Evolutionary conservation across 2,888 invertebrate genomes (phyloP).

Genomic region (Fissipunctia ypsillon): DNA sequence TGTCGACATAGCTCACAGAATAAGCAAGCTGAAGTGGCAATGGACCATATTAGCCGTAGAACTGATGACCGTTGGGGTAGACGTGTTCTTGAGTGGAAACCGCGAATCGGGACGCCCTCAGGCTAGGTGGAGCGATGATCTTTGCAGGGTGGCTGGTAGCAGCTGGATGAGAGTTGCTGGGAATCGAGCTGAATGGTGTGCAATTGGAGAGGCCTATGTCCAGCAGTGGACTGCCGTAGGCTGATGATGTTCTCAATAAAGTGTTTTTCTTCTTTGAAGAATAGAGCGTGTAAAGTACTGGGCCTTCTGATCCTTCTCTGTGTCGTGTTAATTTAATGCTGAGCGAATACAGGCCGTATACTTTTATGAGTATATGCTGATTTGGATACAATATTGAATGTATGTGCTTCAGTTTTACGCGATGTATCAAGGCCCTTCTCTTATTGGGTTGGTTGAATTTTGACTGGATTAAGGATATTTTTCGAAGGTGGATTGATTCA

Average conservation of each 20-base stretch:
- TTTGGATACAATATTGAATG: constrained; percentile 65
- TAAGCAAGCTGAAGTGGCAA: no score
- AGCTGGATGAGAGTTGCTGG: no score
- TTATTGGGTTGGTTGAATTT: constrained; percentile 31
- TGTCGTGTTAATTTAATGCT: constrained; percentile 55
- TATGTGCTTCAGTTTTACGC: constrained; percentile 58
- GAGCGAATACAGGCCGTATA: constrained; percentile 52
- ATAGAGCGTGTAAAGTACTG: background rate
- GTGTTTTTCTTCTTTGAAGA: background rate
- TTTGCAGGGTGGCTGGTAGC: no score
- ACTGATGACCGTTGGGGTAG: no score
- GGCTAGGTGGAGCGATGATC: no score
- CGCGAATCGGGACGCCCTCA: no score
- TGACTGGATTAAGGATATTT: constrained; percentile 27
- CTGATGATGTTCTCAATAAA: background rate
- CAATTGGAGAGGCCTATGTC: no score
- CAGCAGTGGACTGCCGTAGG: no score
- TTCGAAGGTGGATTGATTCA: constrained; percentile 9
- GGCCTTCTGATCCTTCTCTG: constrained; percentile 13
- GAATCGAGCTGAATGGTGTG: no score
- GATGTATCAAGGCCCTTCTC: constrained; percentile 21
- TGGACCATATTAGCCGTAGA: no score
- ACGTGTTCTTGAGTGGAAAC: no score
- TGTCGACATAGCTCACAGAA: no score
- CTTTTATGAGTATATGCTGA: constrained; percentile 62